Base-by-base conservation (phyloP, 1,140 invertebrate species). In the Bursaphelenchus mucronatus region DNA sequence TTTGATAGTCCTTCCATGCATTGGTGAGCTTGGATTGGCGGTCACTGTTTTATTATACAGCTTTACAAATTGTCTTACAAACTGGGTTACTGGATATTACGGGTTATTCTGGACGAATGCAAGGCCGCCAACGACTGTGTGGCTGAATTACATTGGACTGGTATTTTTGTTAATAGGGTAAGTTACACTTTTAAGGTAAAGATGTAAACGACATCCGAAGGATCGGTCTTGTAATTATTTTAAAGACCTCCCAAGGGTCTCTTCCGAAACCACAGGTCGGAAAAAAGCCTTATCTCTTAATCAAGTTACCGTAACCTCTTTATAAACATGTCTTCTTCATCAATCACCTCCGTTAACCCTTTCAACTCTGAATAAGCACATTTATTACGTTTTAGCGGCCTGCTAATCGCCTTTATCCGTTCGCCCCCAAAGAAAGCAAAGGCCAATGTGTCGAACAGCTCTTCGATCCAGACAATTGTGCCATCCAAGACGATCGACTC, bases 101-200 rank as follows among this genome's bases (percentile, higher is more conserved):
- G 57, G 57, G 11, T 50, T 59, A 3, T 41, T 59, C 40, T 39
- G 57, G 11, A 59, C 57, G 11, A 59, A 30, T 1, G 57, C 57
- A 13, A 13, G 57, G 45, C 57, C 57, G 15, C 57, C 57, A 44
- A 45, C 41, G 11, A 46, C 13, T 17, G 11, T 11, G 10, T 19
- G 30, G 30, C 41, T 59, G 44, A 59, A 59, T 39, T 59, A 59
- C 57, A 11, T 59, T n/a, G 57, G 57, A 3, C 17, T 59, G 19
- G 15, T 43, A 4, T 46, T 17, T 50, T 50, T 59, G 40, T 30
- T 59, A 7, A 19, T 19, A 3, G 47, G 47, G 47, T 49, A 19
- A n/a, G 47, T n/a, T 6, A 49, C 47, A 6, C 19, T 49, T n/a
- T n/a, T n/a, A n/a, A n/a, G n/a, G n/a, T n/a, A n/a, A 49, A 1